Percentiles rank a stretch among this genome's conserved stretches.
These are phyloP conservation scores for Gobionotothen gibberifrons DNA, from an alignment of 2,797 vertebrate genomes.

Conservation along the genomic window DNA sequence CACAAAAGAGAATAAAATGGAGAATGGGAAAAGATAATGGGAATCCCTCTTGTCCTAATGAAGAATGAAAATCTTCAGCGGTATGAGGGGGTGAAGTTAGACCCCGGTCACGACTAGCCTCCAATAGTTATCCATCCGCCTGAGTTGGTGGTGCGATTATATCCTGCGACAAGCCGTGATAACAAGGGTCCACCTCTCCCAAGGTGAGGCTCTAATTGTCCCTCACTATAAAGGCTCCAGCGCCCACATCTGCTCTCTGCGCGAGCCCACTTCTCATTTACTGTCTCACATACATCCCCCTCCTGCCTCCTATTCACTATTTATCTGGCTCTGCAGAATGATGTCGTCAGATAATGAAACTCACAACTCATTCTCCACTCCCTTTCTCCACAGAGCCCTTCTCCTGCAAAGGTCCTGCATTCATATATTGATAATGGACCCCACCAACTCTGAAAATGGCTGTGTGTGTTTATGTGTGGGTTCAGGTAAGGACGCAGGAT, in stretches of 20 bases:
- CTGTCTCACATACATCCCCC: slow-evolving; percentile 17
- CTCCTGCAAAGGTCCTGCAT: slow-evolving; percentile 19
- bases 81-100: slow-evolving; percentile 23
- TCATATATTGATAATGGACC: slow-evolving; percentile 37
- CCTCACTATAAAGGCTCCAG: slow-evolving; percentile 57
- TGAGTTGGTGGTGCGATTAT: slow-evolving; percentile 54
- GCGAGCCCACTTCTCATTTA: slow-evolving; percentile 29
- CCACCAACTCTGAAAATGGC: neutral
- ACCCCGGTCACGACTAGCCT: slow-evolving; percentile 13
- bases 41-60: slow-evolving; percentile 23
- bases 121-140: slow-evolving; percentile 53
- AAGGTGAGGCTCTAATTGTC: slow-evolving; percentile 72
- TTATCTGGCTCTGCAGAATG: slow-evolving; percentile 21
- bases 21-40: slow-evolving; percentile 5
- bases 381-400: neutral
- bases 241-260: slow-evolving; percentile 55
- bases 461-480: neutral
- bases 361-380: slow-evolving; percentile 25
- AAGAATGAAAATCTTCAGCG: slow-evolving; percentile 22
- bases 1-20: slow-evolving; percentile 12
- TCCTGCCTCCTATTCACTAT: slow-evolving; percentile 19
- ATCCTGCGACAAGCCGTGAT: slow-evolving; percentile 58
- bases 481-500: neutral
- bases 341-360: slow-evolving; percentile 50
- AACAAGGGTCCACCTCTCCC: slow-evolving; percentile 62